These are phyloP conservation scores for Thalpophila matura DNA, from an alignment of 2,888 invertebrate species.

Conservation along the genomic window DNA sequence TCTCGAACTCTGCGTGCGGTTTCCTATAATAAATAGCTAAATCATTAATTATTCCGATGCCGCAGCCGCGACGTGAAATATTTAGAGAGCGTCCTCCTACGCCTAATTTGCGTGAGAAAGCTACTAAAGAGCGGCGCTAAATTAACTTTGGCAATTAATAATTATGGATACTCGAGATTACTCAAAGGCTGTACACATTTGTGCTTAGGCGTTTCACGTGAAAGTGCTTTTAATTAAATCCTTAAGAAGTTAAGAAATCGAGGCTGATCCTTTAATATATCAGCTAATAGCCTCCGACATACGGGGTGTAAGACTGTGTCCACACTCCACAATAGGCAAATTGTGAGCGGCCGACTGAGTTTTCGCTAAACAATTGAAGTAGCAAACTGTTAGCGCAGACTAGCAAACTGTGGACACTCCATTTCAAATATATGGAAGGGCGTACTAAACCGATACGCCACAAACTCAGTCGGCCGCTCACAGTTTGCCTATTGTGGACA, in stretches of 20 bases:
- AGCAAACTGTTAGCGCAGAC: too few relatives aligned
- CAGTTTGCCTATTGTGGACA: too few relatives aligned
- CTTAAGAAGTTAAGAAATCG: conserved; percentile 22
- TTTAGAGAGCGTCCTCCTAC: conserved; percentile 79
- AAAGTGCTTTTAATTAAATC: conserved; percentile 50
- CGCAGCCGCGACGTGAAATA: conserved; percentile 73
- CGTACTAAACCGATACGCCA: too few relatives aligned
- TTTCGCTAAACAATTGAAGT: too few relatives aligned
- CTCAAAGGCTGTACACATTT: conserved; percentile 41
- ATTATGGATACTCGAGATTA: conserved; percentile 65
- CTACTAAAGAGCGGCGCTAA: conserved; percentile 65
- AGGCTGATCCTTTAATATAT: conserved; percentile 1
- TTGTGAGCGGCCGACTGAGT: too few relatives aligned
- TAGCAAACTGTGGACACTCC: too few relatives aligned
- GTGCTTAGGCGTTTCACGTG: conserved; percentile 26
- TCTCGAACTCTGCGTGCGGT: conserved; percentile 50
- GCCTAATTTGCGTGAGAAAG: conserved; percentile 75
- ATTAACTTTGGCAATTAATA: conserved; percentile 71
- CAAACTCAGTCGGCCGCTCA: too few relatives aligned
- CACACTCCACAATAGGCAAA: too few relatives aligned
- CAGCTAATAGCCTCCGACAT: conserved; percentile 27
- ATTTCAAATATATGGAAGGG: too few relatives aligned
- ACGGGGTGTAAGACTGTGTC: too few relatives aligned
- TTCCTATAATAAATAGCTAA: conserved; percentile 71
- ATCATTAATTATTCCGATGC: conserved; percentile 77